phyloP scores from a whole-genome alignment of 2,113 vertebrate genomes.

The Hyla sarda region DNA sequence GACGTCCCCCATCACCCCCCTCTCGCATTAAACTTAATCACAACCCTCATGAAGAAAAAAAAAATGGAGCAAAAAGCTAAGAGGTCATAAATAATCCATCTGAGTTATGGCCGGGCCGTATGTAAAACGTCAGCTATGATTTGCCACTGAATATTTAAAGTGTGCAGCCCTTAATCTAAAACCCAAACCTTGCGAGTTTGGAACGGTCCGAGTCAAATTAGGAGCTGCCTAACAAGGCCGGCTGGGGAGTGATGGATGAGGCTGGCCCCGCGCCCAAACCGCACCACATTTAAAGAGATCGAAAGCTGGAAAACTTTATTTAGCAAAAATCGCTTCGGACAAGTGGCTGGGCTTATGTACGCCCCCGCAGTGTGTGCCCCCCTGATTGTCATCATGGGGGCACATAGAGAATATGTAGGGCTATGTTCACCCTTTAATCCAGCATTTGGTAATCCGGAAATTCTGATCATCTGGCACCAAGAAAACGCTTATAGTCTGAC shows the following conservation, averaged over 20 bases:
- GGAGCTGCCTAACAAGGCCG: conserved; percentile 51
- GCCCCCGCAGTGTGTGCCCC: not conserved
- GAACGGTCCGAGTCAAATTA: conserved; percentile 49
- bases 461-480: too few species aligned
- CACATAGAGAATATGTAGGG: not conserved
- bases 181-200: conserved; percentile 32
- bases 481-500: too few species aligned
- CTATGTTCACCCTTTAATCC: not conserved
- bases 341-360: not conserved
- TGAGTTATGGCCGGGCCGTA: conserved; percentile 39
- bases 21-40: conserved; percentile 1
- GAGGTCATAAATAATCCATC: conserved; percentile 29
- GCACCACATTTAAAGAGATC: conserved; percentile 37
- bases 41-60: not conserved
- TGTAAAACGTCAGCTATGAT: conserved; percentile 56
- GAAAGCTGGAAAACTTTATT: conserved; percentile 30
- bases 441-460: not conserved
- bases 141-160: conserved; percentile 58
- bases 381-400: not conserved
- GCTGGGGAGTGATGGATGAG: conserved; percentile 50
- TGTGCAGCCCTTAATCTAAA: conserved; percentile 52
- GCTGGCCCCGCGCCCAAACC: conserved; percentile 36
- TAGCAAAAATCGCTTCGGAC: conserved; percentile 36
- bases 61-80: not conserved
- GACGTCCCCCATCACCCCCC: not conserved